Evolutionary conservation across 2,888 invertebrate genomes (phyloP).

Genomic region (Ophion ventricosus): DNA sequence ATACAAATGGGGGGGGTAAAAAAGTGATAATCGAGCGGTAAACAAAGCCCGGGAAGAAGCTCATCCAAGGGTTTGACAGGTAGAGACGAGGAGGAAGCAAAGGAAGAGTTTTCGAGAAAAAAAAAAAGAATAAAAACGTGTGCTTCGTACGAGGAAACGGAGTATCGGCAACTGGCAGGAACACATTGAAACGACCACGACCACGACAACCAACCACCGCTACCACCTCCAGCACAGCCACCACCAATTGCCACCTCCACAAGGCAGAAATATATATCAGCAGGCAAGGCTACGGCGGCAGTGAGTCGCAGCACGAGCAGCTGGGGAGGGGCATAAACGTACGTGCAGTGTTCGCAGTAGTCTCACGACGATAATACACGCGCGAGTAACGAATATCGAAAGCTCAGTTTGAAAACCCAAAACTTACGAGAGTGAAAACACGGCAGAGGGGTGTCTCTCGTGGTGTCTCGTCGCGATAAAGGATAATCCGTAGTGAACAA

Average conservation of each 20-base stretch:
- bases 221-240: conserved; percentile 57
- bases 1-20: neutral
- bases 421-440: conserved; percentile 39
- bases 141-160: conserved; percentile 58
- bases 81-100: neutral
- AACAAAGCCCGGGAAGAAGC: conserved; percentile 23
- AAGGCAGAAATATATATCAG: conserved; percentile 63
- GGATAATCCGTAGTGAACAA: conserved; percentile 40
- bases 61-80: neutral
- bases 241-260: conserved; percentile 67
- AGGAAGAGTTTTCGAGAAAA: neutral
- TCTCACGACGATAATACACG: conserved; percentile 63
- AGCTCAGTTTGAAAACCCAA: conserved; percentile 28
- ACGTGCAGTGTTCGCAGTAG: conserved; percentile 62
- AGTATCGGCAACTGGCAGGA: conserved; percentile 62
- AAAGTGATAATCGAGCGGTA: conserved; percentile 17
- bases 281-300: conserved; percentile 63
- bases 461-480: conserved; percentile 25
- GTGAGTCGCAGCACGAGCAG: conserved; percentile 61
- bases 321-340: conserved; percentile 67
- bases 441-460: conserved; percentile 13
- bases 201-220: conserved; percentile 63
- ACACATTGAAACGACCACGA: conserved; percentile 62
- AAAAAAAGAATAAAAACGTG: conserved; percentile 21
- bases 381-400: conserved; percentile 50